These are phyloP conservation scores for Poeciliopsis retropinna DNA, from an alignment of 2,113 vertebrate genomes.

Conservation along the genomic window DNA sequence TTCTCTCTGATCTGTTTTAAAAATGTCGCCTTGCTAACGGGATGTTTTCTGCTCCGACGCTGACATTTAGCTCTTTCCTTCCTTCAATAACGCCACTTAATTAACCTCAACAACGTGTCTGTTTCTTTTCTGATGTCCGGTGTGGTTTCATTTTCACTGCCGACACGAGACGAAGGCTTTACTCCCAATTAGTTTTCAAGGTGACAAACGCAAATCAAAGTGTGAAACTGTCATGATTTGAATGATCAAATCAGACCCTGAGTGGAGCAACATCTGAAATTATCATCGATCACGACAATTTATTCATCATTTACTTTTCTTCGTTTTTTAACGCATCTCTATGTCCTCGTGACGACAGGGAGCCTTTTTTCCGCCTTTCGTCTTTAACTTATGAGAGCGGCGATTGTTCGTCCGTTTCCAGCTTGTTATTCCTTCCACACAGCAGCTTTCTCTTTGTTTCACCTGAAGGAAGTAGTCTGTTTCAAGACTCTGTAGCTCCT, in stretches of 20 bases:
- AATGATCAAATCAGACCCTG: not conserved
- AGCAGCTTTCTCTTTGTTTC: constrained; percentile 17
- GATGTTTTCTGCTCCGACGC: too few species aligned
- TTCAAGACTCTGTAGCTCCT: constrained; percentile 17
- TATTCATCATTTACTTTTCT: constrained; percentile 35
- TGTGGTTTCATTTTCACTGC: not conserved
- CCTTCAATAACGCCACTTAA: not conserved
- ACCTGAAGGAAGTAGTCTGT: constrained; percentile 42
- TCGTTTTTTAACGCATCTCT: constrained; percentile 30
- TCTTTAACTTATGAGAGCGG: constrained; percentile 60
- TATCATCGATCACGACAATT: constrained; percentile 29
- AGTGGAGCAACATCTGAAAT: constrained; percentile 2
- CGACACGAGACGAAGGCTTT: not conserved
- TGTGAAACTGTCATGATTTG: not conserved
- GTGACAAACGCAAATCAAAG: not conserved
- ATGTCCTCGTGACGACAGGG: constrained; percentile 32
- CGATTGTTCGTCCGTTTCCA: constrained; percentile 60
- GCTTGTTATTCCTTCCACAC: not conserved
- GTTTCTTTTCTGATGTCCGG: not conserved
- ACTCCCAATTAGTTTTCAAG: not conserved
- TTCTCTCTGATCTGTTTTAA: too few species aligned
- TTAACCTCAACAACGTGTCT: not conserved
- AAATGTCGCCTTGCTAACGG: too few species aligned
- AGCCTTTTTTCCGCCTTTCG: constrained; percentile 59
- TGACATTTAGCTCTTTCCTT: not conserved